Base-by-base conservation (phyloP, 1,140 invertebrate genomes). In the Adoxophyes honmai region DNA sequence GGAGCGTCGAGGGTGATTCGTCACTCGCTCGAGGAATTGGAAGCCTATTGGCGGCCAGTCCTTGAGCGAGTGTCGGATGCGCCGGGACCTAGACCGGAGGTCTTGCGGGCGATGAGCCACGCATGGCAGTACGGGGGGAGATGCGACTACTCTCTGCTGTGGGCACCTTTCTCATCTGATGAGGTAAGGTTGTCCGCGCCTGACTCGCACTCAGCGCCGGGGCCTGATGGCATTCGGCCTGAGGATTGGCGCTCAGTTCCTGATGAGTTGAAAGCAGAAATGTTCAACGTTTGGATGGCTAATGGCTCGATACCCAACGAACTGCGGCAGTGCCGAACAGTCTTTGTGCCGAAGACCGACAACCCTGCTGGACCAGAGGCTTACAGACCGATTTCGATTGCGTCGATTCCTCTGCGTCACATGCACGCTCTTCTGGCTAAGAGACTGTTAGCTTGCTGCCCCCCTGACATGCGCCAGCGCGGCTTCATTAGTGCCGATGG, bases 11-110 rank as follows among this genome's bases (percentile, higher is more conserved):
- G 60, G 52, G 55, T 34, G 10, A 35, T 60, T 0, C 37, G 13
- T 15, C 70, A 73, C 36, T 16, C 13, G 4, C 63, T 74, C 1
- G 37, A 39, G 9, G 60, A 59, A 14, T n/a, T 71, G 64, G 73
- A 76, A 68, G 60, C 66, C 58, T 70, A 67, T 42, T 74, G 71
- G 66, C 64, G 69, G 38, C 70, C n/a, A n/a, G n/a, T n/a, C n/a
- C n/a, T n/a, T n/a, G n/a, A n/a, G n/a, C n/a, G n/a, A n/a, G n/a
- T n/a, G 67, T 68, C 66, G 0, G 38, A 18, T 1, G 74, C 66
- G 2, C n/a, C 55, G 6, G 59, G 66, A 42, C 62, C 67, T 10
- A 61, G 61, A 57, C 56, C 60, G 53, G 57, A 60, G 28, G 64
- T 53, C 39, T 33, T 70, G 18, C 11, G 0, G 7, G 10, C 2